phyloP scores from a whole-genome alignment of 2,113 vertebrate genomes.

The Thymallus thymallus region DNA sequence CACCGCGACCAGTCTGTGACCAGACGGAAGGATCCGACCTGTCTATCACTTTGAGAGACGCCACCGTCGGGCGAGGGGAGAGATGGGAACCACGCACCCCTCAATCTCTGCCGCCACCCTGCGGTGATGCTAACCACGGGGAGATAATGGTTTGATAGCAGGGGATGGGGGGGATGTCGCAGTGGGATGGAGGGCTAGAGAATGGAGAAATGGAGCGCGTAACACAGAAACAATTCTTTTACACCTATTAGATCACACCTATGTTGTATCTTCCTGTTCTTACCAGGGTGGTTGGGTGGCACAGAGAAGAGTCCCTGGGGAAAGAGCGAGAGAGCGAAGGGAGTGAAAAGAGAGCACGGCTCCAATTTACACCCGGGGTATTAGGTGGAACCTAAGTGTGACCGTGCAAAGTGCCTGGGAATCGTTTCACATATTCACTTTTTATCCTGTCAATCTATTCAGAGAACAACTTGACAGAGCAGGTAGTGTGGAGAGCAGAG shows the following conservation, averaged over 20 bases:
- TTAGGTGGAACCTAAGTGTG: constrained; percentile 62
- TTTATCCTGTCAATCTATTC: constrained; percentile 39
- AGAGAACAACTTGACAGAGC: constrained; percentile 30
- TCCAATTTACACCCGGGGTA: constrained; percentile 70
- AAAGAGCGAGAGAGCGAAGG: not conserved
- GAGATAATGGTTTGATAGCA: constrained; percentile 64
- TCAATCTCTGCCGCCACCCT: constrained; percentile 17
- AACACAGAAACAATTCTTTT: constrained; percentile 61
- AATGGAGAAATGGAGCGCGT: constrained; percentile 23
- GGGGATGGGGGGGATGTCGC: constrained; percentile 41
- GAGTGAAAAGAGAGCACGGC: constrained; percentile 24
- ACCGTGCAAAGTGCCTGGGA: constrained; percentile 47
- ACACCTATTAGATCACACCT: constrained; percentile 66
- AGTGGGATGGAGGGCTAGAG: constrained; percentile 33
- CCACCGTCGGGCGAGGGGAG: constrained; percentile 18
- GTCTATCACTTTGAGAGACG: constrained; percentile 59
- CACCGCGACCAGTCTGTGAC: constrained; percentile 18
- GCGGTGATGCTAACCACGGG: constrained; percentile 47
- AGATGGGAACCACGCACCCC: constrained; percentile 12
- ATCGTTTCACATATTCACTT: constrained; percentile 39
- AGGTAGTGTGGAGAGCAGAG: constrained; percentile 29
- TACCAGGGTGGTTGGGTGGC: constrained; percentile 42
- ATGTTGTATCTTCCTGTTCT: constrained; percentile 7
- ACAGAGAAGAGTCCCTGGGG: not conserved
- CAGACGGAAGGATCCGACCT: constrained; percentile 25